A percentile compares a stretch with the other conserved stretches of the same genome.
These are phyloP conservation scores for Vultur gryphus DNA, from an alignment of 2,797 vertebrate species.

Conservation along the genomic window DNA sequence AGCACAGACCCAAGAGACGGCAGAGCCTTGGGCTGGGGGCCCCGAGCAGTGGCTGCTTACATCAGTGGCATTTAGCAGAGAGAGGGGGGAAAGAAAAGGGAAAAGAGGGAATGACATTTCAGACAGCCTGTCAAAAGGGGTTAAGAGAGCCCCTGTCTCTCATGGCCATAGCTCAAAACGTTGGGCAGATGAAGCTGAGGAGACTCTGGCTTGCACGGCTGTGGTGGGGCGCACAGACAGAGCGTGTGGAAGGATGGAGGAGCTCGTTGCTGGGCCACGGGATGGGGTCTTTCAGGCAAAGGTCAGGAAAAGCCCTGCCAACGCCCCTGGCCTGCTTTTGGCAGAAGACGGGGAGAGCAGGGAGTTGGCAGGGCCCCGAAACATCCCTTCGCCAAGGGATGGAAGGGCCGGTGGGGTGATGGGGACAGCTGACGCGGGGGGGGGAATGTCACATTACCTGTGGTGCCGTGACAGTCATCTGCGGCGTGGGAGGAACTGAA, in stretches of 20 bases:
- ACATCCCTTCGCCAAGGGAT: neutral
- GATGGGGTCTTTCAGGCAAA: neutral
- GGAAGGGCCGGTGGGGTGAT: neutral
- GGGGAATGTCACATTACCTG: neutral
- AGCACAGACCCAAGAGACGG: neutral
- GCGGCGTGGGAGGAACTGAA: neutral
- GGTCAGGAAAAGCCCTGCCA: neutral
- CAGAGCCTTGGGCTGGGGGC: neutral
- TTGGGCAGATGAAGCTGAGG: neutral
- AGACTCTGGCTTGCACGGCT: too few relatives aligned
- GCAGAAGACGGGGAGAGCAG: neutral
- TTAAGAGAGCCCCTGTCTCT: neutral
- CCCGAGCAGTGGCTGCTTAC: neutral
- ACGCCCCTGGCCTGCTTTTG: neutral
- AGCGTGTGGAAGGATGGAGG: too few relatives aligned
- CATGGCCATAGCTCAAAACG: neutral
- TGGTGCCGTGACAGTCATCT: fast-evolving
- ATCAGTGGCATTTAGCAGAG: neutral
- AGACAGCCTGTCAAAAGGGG: neutral
- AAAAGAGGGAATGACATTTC: neutral
- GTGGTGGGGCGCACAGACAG: fast-evolving
- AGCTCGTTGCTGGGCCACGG: neutral
- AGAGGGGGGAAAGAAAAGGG: neutral
- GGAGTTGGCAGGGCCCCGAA: too few relatives aligned
- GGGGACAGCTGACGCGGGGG: neutral